These are phyloP conservation scores for Sphaerodactylus townsendi DNA, from an alignment of 2,113 vertebrate species.

Conservation along the genomic window DNA sequence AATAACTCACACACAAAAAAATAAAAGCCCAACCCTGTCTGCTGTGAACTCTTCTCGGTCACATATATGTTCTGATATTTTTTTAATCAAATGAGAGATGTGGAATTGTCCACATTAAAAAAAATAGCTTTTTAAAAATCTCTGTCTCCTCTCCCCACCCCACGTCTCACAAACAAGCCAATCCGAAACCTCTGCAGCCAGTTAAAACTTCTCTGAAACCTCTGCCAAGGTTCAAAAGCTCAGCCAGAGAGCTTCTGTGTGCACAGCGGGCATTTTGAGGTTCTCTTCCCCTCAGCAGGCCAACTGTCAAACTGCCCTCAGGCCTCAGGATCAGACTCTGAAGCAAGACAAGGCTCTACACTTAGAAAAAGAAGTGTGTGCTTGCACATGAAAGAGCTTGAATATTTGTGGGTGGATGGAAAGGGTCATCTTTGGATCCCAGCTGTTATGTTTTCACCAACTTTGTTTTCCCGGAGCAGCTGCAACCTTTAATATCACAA, in stretches of 20 bases:
- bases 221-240: not conserved
- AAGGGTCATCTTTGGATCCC: not conserved
- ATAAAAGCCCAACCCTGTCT: conserved; percentile 55
- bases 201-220: conserved; percentile 28
- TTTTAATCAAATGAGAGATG: conserved; percentile 27
- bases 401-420: no score
- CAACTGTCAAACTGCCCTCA: not conserved
- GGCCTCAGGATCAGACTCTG: not conserved
- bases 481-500: conserved; percentile 34
- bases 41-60: conserved; percentile 51
- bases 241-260: not conserved
- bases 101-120: conserved; percentile 12
- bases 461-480: conserved; percentile 36
- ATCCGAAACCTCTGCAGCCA: conserved; percentile 35
- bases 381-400: not conserved
- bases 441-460: conserved; percentile 7
- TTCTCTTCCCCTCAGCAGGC: not conserved
- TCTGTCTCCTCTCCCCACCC: conserved; percentile 22
- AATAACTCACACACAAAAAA: conserved; percentile 62
- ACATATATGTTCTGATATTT: conserved; percentile 46
- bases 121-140: conserved; percentile 12
- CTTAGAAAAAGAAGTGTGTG: not conserved
- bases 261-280: not conserved
- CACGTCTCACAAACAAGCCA: conserved; percentile 28
- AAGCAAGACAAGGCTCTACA: not conserved